Conservation (phyloP, 2,797 vertebrate species). For the Stomatorhinus walkeri region DNA sequence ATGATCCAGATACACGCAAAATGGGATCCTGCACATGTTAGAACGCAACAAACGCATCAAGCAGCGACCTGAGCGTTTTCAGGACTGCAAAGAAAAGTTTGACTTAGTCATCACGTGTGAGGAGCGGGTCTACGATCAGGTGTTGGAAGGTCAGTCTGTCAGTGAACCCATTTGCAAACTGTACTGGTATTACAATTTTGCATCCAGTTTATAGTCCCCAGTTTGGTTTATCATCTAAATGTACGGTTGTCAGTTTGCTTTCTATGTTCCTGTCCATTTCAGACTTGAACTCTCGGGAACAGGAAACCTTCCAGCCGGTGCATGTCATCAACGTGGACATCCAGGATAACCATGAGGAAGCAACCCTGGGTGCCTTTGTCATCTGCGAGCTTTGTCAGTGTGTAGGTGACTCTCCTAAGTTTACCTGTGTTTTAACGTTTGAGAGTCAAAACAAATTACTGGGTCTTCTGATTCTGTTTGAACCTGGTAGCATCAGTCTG, state of each 20-base stretch:
- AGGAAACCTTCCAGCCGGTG: slow-evolving; percentile 89
- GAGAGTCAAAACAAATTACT: background rate
- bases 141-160: slow-evolving; percentile 82
- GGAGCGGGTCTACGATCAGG: slow-evolving; percentile 95
- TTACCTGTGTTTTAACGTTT: background rate
- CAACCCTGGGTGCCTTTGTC: slow-evolving; percentile 90
- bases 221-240: background rate
- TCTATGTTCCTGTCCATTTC: slow-evolving; percentile 2
- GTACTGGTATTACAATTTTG: background rate
- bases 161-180: background rate
- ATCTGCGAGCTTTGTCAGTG: slow-evolving; percentile 98
- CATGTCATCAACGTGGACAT: slow-evolving; percentile 98
- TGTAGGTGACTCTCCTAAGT: slow-evolving; percentile 66
- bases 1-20: slow-evolving; percentile 87
- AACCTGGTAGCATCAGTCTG: background rate
- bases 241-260: background rate
- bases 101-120: slow-evolving; percentile 95
- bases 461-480: background rate
- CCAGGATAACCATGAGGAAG: slow-evolving; percentile 97
- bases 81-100: slow-evolving; percentile 90
- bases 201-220: background rate
- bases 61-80: slow-evolving; percentile 85
- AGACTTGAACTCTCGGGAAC: slow-evolving; percentile 91
- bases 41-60: slow-evolving; percentile 98
- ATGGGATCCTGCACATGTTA: slow-evolving; percentile 95